These are phyloP conservation scores for Heterodera carotae DNA, from an alignment of 1,140 invertebrate species.

Conservation along the genomic window DNA sequence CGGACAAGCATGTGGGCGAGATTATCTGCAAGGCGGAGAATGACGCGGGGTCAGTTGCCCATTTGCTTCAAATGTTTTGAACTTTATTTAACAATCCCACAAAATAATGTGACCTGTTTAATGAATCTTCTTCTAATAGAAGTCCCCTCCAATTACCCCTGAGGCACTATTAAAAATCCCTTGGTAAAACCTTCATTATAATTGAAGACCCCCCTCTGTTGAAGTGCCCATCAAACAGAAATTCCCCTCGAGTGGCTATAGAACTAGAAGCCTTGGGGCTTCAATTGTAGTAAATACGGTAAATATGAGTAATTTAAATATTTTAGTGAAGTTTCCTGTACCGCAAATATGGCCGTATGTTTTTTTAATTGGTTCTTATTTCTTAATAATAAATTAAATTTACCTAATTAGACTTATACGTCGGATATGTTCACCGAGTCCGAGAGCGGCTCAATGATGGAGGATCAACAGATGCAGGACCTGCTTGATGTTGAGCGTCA, in stretches of 20 bases:
- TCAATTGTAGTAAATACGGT: too few relatives aligned
- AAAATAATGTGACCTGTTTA: too few relatives aligned
- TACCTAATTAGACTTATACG: conserved; percentile 52
- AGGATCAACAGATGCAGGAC: conserved; percentile 50
- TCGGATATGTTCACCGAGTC: conserved; percentile 66
- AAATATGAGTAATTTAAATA: background rate
- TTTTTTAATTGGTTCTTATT: background rate
- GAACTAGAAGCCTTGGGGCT: too few relatives aligned
- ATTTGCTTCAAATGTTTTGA: too few relatives aligned
- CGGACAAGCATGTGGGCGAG: conserved; percentile 69
- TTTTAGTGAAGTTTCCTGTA: conserved; percentile 66
- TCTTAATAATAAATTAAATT: background rate
- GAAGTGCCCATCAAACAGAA: too few relatives aligned
- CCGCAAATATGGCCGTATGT: conserved; percentile 60
- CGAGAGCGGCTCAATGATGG: conserved; percentile 53
- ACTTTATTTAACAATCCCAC: background rate
- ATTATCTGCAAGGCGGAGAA: conserved; percentile 69
- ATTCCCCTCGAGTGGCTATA: too few relatives aligned
- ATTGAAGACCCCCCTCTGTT: too few relatives aligned
- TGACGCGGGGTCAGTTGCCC: conserved; percentile 66
- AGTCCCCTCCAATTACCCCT: too few relatives aligned
- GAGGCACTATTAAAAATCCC: too few relatives aligned
- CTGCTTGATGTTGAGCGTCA: conserved; percentile 51
- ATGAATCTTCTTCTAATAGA: too few relatives aligned
- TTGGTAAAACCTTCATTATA: too few relatives aligned